Evolutionary conservation across 2,113 vertebrate species (phyloP).

Genomic region (Erythrolamprus reginae): DNA sequence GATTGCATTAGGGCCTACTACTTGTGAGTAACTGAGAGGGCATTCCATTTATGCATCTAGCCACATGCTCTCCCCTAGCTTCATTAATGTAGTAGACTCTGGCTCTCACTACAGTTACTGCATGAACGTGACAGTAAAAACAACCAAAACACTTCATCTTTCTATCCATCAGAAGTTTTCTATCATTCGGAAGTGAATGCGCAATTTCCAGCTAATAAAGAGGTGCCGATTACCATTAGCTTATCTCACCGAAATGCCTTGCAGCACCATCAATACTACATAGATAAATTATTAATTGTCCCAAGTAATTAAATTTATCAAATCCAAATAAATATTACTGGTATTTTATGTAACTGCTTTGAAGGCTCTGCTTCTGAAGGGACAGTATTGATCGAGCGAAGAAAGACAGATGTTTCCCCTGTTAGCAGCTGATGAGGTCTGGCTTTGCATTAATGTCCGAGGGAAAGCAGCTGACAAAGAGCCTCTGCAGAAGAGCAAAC

Average conservation of each 20-base stretch:
- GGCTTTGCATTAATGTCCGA: slow-evolving; percentile 58
- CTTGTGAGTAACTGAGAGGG: not conserved
- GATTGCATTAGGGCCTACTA: not conserved
- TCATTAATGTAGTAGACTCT: not conserved
- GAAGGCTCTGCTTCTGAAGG: slow-evolving; percentile 53
- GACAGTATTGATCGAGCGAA: slow-evolving; percentile 56
- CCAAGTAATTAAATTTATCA: slow-evolving; percentile 68
- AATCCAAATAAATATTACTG: slow-evolving; percentile 66
- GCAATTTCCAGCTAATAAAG: slow-evolving; percentile 55
- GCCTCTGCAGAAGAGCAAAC: slow-evolving; percentile 35
- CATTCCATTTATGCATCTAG: slow-evolving; percentile 1
- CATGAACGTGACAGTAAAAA: slow-evolving; percentile 29
- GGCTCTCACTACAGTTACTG: not conserved
- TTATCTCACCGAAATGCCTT: slow-evolving; percentile 48
- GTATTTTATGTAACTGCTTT: slow-evolving; percentile 59
- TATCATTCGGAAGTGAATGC: slow-evolving; percentile 4
- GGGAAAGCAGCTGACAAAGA: slow-evolving; percentile 40
- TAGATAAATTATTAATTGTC: slow-evolving; percentile 69
- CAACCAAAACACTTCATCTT: slow-evolving; percentile 49
- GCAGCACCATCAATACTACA: slow-evolving; percentile 57
- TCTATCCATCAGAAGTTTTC: slow-evolving; percentile 43
- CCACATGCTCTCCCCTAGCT: not conserved
- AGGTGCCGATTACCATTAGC: slow-evolving; percentile 49
- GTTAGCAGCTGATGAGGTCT: slow-evolving; percentile 43
- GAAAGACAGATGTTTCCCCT: slow-evolving; percentile 60